A percentile compares a stretch with the other conserved stretches of the same genome.
These are phyloP conservation scores for Erpobdella octoculata DNA, from an alignment of 2,888 invertebrate species.

Conservation along the genomic window DNA sequence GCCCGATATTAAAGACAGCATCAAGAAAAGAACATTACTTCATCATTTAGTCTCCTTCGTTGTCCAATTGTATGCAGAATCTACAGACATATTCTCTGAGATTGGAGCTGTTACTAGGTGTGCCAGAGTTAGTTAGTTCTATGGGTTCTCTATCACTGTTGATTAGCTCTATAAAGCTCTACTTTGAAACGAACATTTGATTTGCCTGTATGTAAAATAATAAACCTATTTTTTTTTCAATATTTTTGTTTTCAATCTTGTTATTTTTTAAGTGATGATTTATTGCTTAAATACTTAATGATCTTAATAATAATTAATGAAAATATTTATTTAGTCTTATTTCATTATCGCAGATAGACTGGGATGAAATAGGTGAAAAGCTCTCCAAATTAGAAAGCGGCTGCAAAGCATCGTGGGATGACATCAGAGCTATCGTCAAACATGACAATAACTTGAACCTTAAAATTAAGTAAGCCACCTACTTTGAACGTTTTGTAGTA, in stretches of 20 bases:
- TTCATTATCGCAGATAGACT: constrained; percentile 79
- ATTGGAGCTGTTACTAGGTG: constrained; percentile 55
- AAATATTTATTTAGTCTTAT: not conserved
- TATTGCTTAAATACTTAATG: too few species aligned
- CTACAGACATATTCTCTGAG: constrained; percentile 89
- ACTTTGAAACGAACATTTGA: too few species aligned
- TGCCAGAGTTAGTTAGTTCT: constrained; percentile 62
- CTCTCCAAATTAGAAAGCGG: constrained; percentile 81
- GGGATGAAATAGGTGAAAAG: constrained; percentile 78
- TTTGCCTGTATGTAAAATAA: too few species aligned
- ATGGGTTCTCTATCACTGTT: too few species aligned
- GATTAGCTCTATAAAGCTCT: too few species aligned
- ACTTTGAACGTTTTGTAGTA: too few species aligned
- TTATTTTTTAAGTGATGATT: too few species aligned
- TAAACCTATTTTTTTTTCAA: too few species aligned
- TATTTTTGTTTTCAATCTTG: too few species aligned
- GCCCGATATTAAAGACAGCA: constrained; percentile 96
- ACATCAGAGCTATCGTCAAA: constrained; percentile 87
- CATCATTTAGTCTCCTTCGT: constrained; percentile 96
- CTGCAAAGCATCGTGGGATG: constrained; percentile 94
- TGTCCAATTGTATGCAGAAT: constrained; percentile 87
- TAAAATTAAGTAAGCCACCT: constrained; percentile 59
- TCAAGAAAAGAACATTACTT: constrained; percentile 92
- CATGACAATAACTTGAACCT: constrained; percentile 69
- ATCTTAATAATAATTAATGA: not conserved